Conservation (phyloP, 2,797 vertebrate species). For the Cossypha niveicapilla region DNA sequence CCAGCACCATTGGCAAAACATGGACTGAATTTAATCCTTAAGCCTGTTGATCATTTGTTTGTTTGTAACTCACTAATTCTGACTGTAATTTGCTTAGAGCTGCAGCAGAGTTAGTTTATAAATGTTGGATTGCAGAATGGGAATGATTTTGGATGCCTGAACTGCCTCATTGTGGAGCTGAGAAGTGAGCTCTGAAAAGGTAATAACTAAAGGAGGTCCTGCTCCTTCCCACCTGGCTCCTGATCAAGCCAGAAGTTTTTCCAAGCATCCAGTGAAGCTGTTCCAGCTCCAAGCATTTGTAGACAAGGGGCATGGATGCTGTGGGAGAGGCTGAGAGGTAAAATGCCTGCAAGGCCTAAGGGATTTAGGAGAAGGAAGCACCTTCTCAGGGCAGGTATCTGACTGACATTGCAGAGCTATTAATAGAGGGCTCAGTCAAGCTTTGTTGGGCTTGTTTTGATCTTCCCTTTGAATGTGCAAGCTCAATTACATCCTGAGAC, state of each 20-base stretch:
- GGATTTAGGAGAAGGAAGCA: constrained; percentile 21
- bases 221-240: background rate
- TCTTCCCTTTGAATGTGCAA: constrained; percentile 35
- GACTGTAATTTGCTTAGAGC: constrained; percentile 8
- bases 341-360: background rate
- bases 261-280: background rate
- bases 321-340: background rate
- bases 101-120: background rate
- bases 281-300: background rate
- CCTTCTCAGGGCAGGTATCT: background rate
- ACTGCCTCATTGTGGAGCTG: background rate
- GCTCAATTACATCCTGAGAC: constrained; percentile 49
- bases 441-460: constrained; percentile 59
- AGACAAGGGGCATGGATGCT: background rate
- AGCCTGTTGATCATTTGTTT: background rate
- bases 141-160: constrained; percentile 14
- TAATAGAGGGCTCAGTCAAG: constrained; percentile 26
- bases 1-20: background rate
- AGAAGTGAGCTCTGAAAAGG: constrained; percentile 4
- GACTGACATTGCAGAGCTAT: constrained; percentile 26
- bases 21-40: background rate
- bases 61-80: constrained; percentile 17
- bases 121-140: background rate
- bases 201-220: background rate
- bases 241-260: constrained; percentile 1